These are phyloP conservation scores for Diplogasteroides magnus DNA, from an alignment of 1,140 invertebrate genomes.

Conservation along the genomic window DNA sequence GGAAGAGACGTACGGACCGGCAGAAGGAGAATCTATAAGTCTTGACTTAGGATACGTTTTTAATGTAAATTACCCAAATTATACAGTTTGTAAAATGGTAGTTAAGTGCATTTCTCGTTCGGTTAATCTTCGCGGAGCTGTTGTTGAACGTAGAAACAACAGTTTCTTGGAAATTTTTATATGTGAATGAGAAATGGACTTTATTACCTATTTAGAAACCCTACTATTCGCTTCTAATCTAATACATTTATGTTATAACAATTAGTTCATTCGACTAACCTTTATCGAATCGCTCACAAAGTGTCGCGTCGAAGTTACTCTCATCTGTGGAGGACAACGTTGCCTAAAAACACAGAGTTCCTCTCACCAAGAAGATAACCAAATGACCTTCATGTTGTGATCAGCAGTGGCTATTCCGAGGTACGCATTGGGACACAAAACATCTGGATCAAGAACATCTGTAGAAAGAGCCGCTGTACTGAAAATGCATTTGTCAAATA, in stretches of 20 bases:
- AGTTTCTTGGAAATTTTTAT: too few species aligned
- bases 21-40: not conserved
- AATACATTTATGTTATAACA: slow-evolving; percentile 21
- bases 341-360: slow-evolving; percentile 10
- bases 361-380: not conserved
- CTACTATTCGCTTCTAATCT: not conserved
- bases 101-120: too few species aligned
- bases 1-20: slow-evolving; percentile 35
- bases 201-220: too few species aligned
- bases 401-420: slow-evolving; percentile 42
- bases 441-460: slow-evolving; percentile 7
- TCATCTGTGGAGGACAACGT: slow-evolving; percentile 48
- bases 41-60: too few species aligned
- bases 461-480: slow-evolving; percentile 4
- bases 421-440: slow-evolving; percentile 35
- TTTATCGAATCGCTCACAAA: slow-evolving; percentile 39
- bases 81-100: too few species aligned
- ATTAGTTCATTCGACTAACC: slow-evolving; percentile 14
- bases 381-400: slow-evolving; percentile 37
- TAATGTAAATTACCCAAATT: too few species aligned
- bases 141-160: not conserved
- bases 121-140: too few species aligned
- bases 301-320: slow-evolving; percentile 42
- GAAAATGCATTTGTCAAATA: too few species aligned
- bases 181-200: too few species aligned